A percentile compares a stretch with the other conserved stretches of the same genome.
phyloP scores from a whole-genome alignment of 2,888 invertebrate species.

The Minunthozetes semirufus region DNA sequence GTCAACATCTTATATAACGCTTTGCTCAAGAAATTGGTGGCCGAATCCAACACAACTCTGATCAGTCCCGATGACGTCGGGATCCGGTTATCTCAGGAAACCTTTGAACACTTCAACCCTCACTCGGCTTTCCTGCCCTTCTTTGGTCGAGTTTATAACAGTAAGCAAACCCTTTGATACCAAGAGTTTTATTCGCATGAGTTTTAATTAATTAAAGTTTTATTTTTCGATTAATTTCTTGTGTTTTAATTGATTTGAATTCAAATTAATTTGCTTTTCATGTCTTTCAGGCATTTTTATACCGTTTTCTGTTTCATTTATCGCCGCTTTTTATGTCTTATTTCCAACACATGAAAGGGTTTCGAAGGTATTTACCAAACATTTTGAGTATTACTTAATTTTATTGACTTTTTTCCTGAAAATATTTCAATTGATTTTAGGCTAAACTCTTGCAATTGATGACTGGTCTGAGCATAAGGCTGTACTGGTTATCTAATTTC shows the following conservation, averaged over 20 bases:
- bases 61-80: constrained; percentile 26
- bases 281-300: constrained; percentile 32
- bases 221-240: not conserved
- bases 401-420: not conserved
- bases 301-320: constrained; percentile 37
- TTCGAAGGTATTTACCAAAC: constrained; percentile 29
- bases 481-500: constrained; percentile 50
- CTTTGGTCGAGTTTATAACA: constrained; percentile 37
- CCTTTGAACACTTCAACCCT: constrained; percentile 36
- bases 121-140: constrained; percentile 36
- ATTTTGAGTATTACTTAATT: too few species aligned
- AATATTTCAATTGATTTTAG: constrained; percentile 15
- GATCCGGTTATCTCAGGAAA: constrained; percentile 13
- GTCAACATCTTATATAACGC: constrained; percentile 35
- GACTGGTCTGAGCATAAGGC: constrained; percentile 48
- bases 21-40: constrained; percentile 30
- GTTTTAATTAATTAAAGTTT: not conserved
- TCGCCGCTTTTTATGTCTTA: constrained; percentile 36
- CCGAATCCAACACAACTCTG: not conserved
- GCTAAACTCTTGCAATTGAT: constrained; percentile 47
- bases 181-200: too few species aligned
- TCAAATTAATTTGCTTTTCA: not conserved
- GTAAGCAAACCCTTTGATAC: not conserved
- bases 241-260: not conserved
- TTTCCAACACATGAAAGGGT: constrained; percentile 37